Evolutionary conservation across 2,797 vertebrate genomes (phyloP).

Genomic region (Enteromius treurensis): DNA sequence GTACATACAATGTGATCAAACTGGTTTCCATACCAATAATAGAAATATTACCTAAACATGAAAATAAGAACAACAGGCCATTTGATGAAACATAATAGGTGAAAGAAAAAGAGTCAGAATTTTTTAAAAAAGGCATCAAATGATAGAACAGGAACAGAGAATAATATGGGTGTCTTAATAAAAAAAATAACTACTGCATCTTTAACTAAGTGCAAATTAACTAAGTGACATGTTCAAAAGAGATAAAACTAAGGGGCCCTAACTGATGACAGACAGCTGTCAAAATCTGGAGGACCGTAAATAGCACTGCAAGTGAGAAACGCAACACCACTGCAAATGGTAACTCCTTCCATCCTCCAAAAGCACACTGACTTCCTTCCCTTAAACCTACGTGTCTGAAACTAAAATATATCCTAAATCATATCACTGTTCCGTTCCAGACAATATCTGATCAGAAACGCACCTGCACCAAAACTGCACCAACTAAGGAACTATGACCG

Average conservation of each 20-base stretch:
- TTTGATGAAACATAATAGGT: background rate
- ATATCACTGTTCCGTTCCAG: constrained; percentile 31
- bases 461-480: constrained; percentile 29
- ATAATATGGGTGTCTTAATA: background rate
- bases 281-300: background rate
- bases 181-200: background rate
- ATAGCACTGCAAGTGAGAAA: constrained; percentile 1
- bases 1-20: background rate
- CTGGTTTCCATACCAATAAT: background rate
- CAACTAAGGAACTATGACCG: constrained; percentile 27
- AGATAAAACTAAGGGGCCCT: background rate
- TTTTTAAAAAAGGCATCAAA: background rate
- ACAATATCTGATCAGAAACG: constrained; percentile 26
- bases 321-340: background rate
- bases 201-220: background rate
- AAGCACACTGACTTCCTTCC: constrained; percentile 60
- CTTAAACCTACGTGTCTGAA: constrained; percentile 47
- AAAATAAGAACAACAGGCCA: background rate
- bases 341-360: constrained; percentile 16
- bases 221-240: background rate
- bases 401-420: constrained; percentile 40
- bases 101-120: background rate
- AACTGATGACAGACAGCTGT: background rate
- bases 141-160: background rate
- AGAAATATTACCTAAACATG: background rate